These are phyloP conservation scores for Thaumetopoea pityocampa DNA, from an alignment of 1,140 invertebrate genomes.

Conservation along the genomic window DNA sequence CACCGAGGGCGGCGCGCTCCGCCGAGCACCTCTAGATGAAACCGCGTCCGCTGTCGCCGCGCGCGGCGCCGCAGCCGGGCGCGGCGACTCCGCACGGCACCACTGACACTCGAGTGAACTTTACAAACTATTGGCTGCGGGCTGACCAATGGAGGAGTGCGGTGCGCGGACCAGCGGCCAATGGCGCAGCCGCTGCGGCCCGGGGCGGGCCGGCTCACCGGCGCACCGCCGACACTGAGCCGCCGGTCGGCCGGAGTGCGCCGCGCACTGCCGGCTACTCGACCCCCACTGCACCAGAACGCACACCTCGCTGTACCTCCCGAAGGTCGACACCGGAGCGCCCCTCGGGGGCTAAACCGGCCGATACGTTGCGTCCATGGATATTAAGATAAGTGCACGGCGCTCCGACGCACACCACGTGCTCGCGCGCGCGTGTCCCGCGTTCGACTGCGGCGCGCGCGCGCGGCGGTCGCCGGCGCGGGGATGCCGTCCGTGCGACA, in stretches of 20 bases:
- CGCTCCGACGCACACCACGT: conserved; percentile 5
- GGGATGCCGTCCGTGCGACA: neutral
- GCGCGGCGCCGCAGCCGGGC: too few species aligned
- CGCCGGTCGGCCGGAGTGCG: too few species aligned
- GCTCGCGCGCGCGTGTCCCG: neutral
- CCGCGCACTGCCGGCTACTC: too few species aligned
- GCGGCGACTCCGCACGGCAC: neutral
- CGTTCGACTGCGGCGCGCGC: neutral
- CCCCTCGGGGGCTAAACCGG: too few species aligned
- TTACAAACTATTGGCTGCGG: conserved; percentile 8
- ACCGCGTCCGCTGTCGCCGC: too few species aligned
- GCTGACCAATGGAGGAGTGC: conserved; percentile 8
- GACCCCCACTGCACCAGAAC: too few species aligned
- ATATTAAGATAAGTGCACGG: too few species aligned
- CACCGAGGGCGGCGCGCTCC: too few species aligned
- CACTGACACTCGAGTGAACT: neutral
- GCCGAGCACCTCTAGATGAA: too few species aligned
- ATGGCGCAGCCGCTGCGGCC: conserved; percentile 9
- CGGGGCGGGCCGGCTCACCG: neutral
- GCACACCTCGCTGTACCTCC: too few species aligned
- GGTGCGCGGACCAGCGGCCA: conserved; percentile 4
- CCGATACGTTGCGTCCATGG: too few species aligned
- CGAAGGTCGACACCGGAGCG: too few species aligned
- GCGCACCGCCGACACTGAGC: conserved; percentile 1
- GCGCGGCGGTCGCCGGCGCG: neutral